phyloP scores from a whole-genome alignment of 2,888 invertebrate genomes.

The Noctua pronuba region DNA sequence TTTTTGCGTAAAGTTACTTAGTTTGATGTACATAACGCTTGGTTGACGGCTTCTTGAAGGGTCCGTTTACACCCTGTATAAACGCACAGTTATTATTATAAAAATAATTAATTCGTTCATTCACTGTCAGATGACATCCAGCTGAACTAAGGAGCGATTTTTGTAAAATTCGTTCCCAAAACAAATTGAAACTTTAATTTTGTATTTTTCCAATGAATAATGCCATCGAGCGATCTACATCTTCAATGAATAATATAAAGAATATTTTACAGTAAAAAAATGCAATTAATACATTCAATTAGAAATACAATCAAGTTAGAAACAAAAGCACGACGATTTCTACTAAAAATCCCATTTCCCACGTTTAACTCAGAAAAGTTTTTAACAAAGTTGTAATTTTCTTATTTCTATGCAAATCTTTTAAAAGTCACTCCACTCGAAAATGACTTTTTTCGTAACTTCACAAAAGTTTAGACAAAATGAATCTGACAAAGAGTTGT shows the following conservation, averaged over 20 bases:
- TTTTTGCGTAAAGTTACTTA: too few relatives aligned
- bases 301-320: slow-evolving; percentile 8
- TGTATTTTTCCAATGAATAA: background rate
- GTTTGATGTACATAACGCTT: too few relatives aligned
- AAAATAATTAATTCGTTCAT: background rate
- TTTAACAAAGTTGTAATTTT: slow-evolving; percentile 60
- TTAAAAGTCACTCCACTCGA: slow-evolving; percentile 49
- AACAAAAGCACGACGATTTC: slow-evolving; percentile 15
- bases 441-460: slow-evolving; percentile 60
- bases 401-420: slow-evolving; percentile 69
- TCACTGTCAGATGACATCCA: background rate
- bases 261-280: slow-evolving; percentile 3
- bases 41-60: too few relatives aligned
- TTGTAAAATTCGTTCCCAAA: too few relatives aligned
- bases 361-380: slow-evolving; percentile 54
- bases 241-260: background rate
- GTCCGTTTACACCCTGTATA: too few relatives aligned
- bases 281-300: slow-evolving; percentile 4
- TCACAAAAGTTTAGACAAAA: slow-evolving; percentile 55
- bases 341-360: slow-evolving; percentile 34
- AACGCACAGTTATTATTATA: background rate
- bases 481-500: slow-evolving; percentile 24
- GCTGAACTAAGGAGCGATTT: too few relatives aligned
- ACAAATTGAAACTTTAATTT: background rate
- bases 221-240: background rate